phyloP scores from a whole-genome alignment of 2,888 invertebrate genomes.

The Tenthredo amoena region DNA sequence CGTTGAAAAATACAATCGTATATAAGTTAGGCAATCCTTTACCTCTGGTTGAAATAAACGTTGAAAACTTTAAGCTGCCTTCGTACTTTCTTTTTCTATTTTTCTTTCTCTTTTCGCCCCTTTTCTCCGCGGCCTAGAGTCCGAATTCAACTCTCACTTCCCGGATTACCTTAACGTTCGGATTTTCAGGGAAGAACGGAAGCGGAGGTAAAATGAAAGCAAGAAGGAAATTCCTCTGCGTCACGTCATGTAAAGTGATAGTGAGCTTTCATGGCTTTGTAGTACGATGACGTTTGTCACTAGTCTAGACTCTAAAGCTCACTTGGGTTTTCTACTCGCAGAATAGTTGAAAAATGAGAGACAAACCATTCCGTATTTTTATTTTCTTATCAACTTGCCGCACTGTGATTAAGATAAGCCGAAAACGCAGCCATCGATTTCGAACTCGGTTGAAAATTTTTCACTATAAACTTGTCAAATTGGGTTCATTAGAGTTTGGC shows the following conservation, averaged over 20 bases:
- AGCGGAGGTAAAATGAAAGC: constrained; percentile 21
- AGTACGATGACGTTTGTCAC: not conserved
- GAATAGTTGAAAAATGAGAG: constrained; percentile 5
- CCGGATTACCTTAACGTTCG: constrained; percentile 46
- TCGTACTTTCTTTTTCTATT: not conserved
- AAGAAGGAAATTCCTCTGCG: constrained; percentile 8
- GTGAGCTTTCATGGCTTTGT: constrained; percentile 22
- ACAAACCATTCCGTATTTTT: not conserved
- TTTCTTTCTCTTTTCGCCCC: not conserved
- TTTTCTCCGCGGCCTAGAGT: not conserved
- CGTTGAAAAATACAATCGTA: constrained; percentile 30
- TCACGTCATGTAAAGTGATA: constrained; percentile 39
- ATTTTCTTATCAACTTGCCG: not conserved
- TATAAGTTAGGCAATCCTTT: constrained; percentile 38
- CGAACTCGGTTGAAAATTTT: constrained; percentile 1
- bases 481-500: constrained; percentile 51
- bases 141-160: constrained; percentile 5
- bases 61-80: constrained; percentile 43
- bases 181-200: constrained; percentile 19
- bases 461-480: constrained; percentile 42
- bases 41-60: constrained; percentile 35
- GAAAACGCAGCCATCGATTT: constrained; percentile 8
- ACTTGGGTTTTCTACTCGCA: not conserved
- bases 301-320: not conserved
- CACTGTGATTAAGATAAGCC: not conserved